Conservation (phyloP, 2,113 vertebrate species). For the Haemorhous mexicanus region DNA sequence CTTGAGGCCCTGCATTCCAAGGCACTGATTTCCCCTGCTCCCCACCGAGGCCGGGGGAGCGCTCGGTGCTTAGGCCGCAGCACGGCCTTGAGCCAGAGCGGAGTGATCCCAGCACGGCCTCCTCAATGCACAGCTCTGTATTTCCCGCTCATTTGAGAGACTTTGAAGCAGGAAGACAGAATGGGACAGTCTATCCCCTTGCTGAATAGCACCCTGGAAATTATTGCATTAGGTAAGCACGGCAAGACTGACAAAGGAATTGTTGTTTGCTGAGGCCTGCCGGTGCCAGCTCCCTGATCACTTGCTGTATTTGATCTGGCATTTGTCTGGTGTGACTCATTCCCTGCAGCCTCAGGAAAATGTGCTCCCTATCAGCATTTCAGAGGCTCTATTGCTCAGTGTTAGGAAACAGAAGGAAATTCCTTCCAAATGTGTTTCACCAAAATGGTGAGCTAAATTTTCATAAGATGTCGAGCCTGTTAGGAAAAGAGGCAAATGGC, state of each 20-base stretch:
- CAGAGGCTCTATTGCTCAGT: background rate
- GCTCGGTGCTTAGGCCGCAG: background rate
- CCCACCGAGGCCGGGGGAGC: background rate
- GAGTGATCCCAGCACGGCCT: background rate
- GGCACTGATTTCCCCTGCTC: background rate
- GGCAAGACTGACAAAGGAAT: background rate
- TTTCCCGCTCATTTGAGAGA: background rate
- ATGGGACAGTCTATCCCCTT: background rate
- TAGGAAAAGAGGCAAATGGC: background rate
- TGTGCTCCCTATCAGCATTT: slow-evolving; percentile 3
- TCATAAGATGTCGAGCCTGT: background rate
- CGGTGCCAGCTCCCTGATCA: background rate
- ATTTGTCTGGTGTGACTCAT: background rate
- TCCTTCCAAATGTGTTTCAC: background rate
- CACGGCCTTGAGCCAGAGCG: background rate
- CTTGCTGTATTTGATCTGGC: slow-evolving; percentile 10
- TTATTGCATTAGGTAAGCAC: background rate
- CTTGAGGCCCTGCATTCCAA: background rate
- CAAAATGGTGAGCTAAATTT: background rate
- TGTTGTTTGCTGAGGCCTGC: slow-evolving; percentile 16
- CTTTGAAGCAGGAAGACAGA: background rate
- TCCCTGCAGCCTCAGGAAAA: slow-evolving; percentile 9
- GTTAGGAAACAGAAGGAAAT: slow-evolving; percentile 5
- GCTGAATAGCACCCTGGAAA: background rate
- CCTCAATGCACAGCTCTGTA: background rate